phyloP scores from a whole-genome alignment of 2,797 vertebrate species.

The Propithecus perrieri region DNA sequence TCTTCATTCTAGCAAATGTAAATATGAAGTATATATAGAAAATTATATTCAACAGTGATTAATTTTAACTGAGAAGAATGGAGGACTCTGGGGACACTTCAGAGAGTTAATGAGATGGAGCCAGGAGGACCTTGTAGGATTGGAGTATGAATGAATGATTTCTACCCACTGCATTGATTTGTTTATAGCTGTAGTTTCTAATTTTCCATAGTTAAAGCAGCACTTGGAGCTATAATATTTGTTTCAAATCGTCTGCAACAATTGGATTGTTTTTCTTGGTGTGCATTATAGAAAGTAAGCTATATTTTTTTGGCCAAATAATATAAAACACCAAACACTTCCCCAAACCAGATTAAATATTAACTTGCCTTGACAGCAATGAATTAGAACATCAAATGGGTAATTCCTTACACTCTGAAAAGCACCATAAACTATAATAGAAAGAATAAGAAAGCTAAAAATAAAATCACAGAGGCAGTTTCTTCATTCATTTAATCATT shows the following conservation, averaged over 20 bases:
- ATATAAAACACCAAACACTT: slow-evolving; percentile 17
- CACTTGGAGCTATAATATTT: neutral
- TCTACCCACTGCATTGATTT: slow-evolving; percentile 6
- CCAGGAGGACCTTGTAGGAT: neutral
- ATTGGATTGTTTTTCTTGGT: slow-evolving; percentile 22
- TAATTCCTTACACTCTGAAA: slow-evolving; percentile 34
- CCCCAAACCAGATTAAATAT: neutral
- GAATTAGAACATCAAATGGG: slow-evolving; percentile 22
- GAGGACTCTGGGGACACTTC: neutral
- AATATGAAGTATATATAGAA: neutral
- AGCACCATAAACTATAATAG: neutral
- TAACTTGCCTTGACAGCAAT: slow-evolving; percentile 50
- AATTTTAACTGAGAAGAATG: slow-evolving; percentile 38
- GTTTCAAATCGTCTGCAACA: neutral
- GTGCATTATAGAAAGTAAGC: slow-evolving; percentile 1
- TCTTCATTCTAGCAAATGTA: neutral
- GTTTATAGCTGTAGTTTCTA: neutral
- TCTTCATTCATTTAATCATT: neutral
- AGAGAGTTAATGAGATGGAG: slow-evolving; percentile 28
- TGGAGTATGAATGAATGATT: neutral
- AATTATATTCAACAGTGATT: neutral
- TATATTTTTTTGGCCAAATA: slow-evolving; percentile 8
- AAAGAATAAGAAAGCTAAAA: slow-evolving; percentile 20
- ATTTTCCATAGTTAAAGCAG: neutral
- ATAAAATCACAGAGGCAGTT: neutral